phyloP scores from a whole-genome alignment of 2,113 vertebrate genomes.

The Osmerus mordax region DNA sequence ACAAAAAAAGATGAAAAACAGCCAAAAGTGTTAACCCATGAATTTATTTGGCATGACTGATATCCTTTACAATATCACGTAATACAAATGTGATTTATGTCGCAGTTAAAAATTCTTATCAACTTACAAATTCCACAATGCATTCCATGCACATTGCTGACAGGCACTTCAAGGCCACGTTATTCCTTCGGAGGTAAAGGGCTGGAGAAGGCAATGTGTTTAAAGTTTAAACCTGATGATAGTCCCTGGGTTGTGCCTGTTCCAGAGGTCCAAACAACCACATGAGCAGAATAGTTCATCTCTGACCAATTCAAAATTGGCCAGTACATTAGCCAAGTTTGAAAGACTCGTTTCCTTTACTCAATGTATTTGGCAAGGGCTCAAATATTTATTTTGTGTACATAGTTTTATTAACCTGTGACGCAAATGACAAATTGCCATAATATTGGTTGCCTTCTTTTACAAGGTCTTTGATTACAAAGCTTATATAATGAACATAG shows the following conservation, averaged over 20 bases:
- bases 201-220: background rate
- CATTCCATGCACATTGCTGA: background rate
- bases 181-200: background rate
- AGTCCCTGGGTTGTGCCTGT: background rate
- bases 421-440: background rate
- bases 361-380: background rate
- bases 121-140: constrained; percentile 1
- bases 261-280: background rate
- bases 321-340: background rate
- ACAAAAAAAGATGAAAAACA: background rate
- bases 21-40: background rate
- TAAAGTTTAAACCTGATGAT: background rate
- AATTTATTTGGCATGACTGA: constrained; percentile 8
- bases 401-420: background rate
- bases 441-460: constrained; percentile 1
- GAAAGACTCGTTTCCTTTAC: background rate
- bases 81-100: background rate
- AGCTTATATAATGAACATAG: background rate
- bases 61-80: constrained; percentile 5
- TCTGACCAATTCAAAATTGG: background rate
- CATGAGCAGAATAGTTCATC: background rate
- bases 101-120: background rate
- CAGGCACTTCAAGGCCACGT: background rate
- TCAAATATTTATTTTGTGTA: background rate
- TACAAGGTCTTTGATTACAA: background rate